A percentile compares a stretch with the other conserved stretches of the same genome.
These are phyloP conservation scores for Melanotaenia duboulayi DNA, from an alignment of 2,113 vertebrate species.

Conservation along the genomic window DNA sequence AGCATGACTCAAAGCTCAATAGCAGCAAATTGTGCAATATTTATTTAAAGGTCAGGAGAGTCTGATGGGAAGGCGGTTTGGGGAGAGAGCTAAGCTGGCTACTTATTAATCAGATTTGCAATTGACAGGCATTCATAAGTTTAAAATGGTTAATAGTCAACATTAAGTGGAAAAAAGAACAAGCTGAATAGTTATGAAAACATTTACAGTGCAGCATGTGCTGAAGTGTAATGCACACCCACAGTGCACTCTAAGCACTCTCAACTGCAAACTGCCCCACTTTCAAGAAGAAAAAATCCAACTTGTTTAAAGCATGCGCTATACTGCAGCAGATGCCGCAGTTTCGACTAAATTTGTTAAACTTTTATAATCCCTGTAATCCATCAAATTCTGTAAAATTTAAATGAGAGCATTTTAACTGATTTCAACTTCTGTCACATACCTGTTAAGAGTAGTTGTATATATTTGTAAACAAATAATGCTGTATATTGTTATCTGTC, in stretches of 20 bases:
- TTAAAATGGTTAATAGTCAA: neutral
- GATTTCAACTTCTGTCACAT: too few relatives aligned
- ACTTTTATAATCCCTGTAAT: neutral
- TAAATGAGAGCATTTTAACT: neutral
- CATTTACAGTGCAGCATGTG: neutral
- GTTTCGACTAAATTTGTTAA: neutral
- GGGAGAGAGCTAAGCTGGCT: neutral
- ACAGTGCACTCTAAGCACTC: neutral
- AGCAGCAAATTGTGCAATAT: constrained; percentile 6
- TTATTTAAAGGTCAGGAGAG: constrained; percentile 9
- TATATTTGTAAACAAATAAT: too few relatives aligned
- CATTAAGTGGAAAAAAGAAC: neutral
- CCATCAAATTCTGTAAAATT: neutral
- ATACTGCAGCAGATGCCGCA: neutral
- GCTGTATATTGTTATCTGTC: too few relatives aligned
- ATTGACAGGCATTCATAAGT: neutral
- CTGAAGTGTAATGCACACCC: neutral
- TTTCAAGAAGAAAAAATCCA: neutral
- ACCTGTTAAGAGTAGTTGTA: too few relatives aligned
- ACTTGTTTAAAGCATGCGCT: neutral
- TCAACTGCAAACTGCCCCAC: neutral
- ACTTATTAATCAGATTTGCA: neutral
- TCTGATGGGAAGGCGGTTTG: neutral
- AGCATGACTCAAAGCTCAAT: constrained; percentile 12
- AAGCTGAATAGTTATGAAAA: neutral